Percentiles rank a stretch among this genome's conserved stretches.
Evolutionary conservation across 2,888 invertebrate genomes (phyloP).

Genomic region (Podotricha telesiphe): DNA sequence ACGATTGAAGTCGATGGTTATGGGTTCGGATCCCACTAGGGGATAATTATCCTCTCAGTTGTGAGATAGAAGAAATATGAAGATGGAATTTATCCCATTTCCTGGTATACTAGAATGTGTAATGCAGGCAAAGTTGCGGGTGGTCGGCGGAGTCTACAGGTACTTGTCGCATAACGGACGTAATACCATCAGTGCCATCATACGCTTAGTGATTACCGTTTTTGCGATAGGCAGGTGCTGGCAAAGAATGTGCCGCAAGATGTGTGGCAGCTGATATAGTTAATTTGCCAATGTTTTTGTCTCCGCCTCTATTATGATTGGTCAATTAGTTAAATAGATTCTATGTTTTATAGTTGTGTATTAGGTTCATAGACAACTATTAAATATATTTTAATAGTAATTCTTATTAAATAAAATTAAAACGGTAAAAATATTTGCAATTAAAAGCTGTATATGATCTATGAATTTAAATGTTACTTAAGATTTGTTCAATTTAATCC

Average conservation of each 20-base stretch:
- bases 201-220: constrained; percentile 56
- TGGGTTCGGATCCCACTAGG: not conserved
- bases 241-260: constrained; percentile 45
- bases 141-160: constrained; percentile 23
- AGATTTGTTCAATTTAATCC: no score
- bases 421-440: no score
- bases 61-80: not conserved
- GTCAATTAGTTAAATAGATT: constrained; percentile 31
- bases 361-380: not conserved
- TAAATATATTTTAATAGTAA: not conserved
- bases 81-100: constrained; percentile 6
- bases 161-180: constrained; percentile 52
- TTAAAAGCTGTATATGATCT: no score
- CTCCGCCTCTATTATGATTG: constrained; percentile 25
- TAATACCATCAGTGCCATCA: constrained; percentile 49
- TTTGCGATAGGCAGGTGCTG: constrained; percentile 59
- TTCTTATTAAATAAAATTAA: no score
- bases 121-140: constrained; percentile 10
- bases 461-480: no score
- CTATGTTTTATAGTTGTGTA: constrained; percentile 4
- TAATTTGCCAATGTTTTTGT: constrained; percentile 33
- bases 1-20: not conserved
- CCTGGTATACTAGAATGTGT: constrained; percentile 16
- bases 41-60: no score
- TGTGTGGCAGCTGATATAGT: constrained; percentile 40